These are phyloP conservation scores for Ondatra zibethicus DNA, from an alignment of 2,113 vertebrate species.

Conservation along the genomic window DNA sequence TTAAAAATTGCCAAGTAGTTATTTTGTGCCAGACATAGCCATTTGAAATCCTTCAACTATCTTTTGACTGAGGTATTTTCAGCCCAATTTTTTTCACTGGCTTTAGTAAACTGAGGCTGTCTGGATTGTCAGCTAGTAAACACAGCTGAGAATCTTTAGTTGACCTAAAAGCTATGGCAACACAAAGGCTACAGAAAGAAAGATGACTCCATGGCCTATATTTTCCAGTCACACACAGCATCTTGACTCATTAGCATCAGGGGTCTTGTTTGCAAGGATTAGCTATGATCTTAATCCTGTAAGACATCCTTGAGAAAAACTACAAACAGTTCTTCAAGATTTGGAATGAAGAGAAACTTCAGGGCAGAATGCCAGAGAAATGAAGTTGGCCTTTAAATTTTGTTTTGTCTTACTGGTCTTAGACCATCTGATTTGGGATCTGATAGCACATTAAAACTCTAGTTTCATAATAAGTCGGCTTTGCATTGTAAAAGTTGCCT, in stretches of 20 bases:
- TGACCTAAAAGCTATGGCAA: neutral
- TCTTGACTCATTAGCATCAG: slow-evolving; percentile 82
- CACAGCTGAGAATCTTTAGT: neutral
- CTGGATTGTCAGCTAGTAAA: neutral
- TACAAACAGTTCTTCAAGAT: slow-evolving; percentile 81
- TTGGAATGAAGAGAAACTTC: slow-evolving; percentile 74
- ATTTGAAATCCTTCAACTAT: neutral
- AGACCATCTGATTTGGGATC: slow-evolving; percentile 60
- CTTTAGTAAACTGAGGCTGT: neutral
- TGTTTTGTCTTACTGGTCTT: neutral
- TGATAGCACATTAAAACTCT: slow-evolving; percentile 64
- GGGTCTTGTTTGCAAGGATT: slow-evolving; percentile 77
- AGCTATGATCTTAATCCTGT: slow-evolving; percentile 71
- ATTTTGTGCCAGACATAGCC: neutral
- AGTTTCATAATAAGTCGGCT: neutral
- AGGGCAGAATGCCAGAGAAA: slow-evolving; percentile 70
- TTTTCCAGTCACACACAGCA: slow-evolving; percentile 68
- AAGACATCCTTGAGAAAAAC: slow-evolving; percentile 74
- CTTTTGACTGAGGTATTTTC: neutral
- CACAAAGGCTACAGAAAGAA: neutral
- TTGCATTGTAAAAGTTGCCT: slow-evolving; percentile 32
- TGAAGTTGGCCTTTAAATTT: slow-evolving; percentile 68
- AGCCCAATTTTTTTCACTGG: neutral
- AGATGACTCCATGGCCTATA: slow-evolving; percentile 55
- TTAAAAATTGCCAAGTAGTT: neutral